phyloP scores from a whole-genome alignment of 2,113 vertebrate species.

The Anser brachyrhynchus region DNA sequence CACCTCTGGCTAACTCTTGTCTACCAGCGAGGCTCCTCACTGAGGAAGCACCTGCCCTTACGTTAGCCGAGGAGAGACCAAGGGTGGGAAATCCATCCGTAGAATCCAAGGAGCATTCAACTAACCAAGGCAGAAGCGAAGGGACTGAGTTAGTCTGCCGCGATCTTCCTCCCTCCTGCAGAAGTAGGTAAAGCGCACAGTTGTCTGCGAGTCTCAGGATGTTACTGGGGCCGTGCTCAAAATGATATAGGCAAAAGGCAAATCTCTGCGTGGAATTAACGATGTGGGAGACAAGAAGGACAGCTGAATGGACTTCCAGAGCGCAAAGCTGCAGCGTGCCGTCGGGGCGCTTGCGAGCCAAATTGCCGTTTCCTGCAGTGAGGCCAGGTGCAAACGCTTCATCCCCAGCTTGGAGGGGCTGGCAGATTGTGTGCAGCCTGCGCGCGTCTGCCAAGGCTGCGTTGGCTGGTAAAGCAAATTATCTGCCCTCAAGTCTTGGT shows the following conservation, averaged over 20 bases:
- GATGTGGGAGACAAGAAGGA: not conserved
- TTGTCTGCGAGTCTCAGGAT: not conserved
- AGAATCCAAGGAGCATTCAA: slow-evolving; percentile 58
- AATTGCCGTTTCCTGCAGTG: not conserved
- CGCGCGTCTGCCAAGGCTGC: not conserved
- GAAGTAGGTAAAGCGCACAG: slow-evolving; percentile 32
- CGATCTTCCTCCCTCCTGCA: not conserved
- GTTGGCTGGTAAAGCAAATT: not conserved
- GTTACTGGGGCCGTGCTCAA: not conserved
- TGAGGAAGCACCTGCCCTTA: slow-evolving; percentile 39
- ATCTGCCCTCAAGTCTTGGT: not conserved
- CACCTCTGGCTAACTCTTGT: not conserved
- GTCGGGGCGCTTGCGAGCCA: not conserved
- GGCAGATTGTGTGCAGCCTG: not conserved
- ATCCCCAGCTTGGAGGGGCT: not conserved
- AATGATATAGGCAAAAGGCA: not conserved
- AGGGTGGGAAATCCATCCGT: slow-evolving; percentile 20
- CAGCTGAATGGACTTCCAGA: not conserved
- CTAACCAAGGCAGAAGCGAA: slow-evolving; percentile 45
- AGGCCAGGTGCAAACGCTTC: not conserved
- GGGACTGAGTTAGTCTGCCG: slow-evolving; percentile 39
- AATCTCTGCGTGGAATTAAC: slow-evolving; percentile 14
- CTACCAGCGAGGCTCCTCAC: not conserved
- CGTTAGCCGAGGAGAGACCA: slow-evolving; percentile 5
- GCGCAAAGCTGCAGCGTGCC: not conserved